These are phyloP conservation scores for Antechinus stuartii DNA, from an alignment of 2,113 vertebrate genomes.

Conservation along the genomic window DNA sequence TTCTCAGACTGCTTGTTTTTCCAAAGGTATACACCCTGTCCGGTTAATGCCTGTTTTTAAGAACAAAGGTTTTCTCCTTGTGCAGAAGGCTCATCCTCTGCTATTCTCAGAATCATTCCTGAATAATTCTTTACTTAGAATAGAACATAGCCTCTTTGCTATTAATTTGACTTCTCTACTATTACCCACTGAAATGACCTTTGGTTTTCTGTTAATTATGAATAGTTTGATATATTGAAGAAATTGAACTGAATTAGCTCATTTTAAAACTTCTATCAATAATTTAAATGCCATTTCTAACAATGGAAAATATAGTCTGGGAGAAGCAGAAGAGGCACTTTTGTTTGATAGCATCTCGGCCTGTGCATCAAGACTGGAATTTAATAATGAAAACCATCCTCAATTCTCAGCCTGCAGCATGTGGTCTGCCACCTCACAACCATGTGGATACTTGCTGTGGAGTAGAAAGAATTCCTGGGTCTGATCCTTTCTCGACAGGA, in stretches of 20 bases:
- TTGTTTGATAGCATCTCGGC: not conserved
- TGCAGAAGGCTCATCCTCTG: not conserved
- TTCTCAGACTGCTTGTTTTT: not conserved
- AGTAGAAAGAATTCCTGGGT: slow-evolving; percentile 55
- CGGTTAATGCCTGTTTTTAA: not conserved
- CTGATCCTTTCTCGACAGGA: slow-evolving; percentile 58
- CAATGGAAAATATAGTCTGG: slow-evolving; percentile 49
- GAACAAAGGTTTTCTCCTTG: not conserved
- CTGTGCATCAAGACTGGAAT: not conserved
- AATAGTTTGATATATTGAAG: slow-evolving; percentile 80
- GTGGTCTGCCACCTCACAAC: not conserved
- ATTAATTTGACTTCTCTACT: slow-evolving; percentile 70
- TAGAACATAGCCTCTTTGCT: slow-evolving; percentile 69
- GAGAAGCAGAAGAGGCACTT: not conserved
- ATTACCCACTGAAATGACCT: slow-evolving; percentile 75
- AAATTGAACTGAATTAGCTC: slow-evolving; percentile 82
- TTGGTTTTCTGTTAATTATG: slow-evolving; percentile 84
- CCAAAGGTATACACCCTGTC: not conserved
- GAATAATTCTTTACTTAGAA: slow-evolving; percentile 70
- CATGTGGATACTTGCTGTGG: slow-evolving; percentile 10
- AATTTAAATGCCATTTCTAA: slow-evolving; percentile 80
- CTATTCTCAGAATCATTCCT: slow-evolving; percentile 37
- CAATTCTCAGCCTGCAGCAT: slow-evolving; percentile 17
- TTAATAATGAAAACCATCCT: not conserved
- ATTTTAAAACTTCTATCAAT: slow-evolving; percentile 82